Conservation (phyloP, 2,797 vertebrate species). For the Anguilla obscura region DNA sequence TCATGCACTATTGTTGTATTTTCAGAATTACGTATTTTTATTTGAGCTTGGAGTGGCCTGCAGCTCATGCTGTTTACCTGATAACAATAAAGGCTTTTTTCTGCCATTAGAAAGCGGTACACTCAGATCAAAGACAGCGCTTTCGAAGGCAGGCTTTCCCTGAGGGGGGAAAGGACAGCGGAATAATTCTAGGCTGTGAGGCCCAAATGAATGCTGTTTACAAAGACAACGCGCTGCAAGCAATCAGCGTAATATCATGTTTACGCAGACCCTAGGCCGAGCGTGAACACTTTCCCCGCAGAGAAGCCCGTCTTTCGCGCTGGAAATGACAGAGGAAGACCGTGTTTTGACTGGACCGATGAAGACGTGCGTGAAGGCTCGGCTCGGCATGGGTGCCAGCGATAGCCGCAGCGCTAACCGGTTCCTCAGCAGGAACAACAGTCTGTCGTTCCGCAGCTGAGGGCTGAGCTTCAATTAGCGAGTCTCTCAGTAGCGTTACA, state of each 20-base stretch:
- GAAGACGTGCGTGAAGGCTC: background rate
- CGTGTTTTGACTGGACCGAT: background rate
- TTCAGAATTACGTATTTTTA: background rate
- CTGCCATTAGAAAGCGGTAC: background rate
- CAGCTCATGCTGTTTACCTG: background rate
- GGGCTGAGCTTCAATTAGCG: background rate
- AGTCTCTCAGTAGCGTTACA: background rate
- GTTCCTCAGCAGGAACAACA: background rate
- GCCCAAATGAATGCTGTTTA: background rate
- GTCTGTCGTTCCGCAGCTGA: background rate
- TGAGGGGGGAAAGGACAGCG: background rate
- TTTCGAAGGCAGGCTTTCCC: background rate
- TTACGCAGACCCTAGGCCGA: background rate
- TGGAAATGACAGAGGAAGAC: background rate
- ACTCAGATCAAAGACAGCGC: background rate
- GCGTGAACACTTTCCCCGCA: background rate
- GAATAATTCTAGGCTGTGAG: background rate
- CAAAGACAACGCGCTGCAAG: background rate
- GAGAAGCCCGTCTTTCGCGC: background rate
- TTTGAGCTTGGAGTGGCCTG: background rate
- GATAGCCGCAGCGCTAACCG: background rate
- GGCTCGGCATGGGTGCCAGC: background rate
- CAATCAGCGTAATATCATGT: background rate
- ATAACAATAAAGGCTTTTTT: background rate
- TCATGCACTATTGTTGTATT: no score